phyloP scores from a whole-genome alignment of 2,113 vertebrate genomes.

The Hemichromis elongatus region DNA sequence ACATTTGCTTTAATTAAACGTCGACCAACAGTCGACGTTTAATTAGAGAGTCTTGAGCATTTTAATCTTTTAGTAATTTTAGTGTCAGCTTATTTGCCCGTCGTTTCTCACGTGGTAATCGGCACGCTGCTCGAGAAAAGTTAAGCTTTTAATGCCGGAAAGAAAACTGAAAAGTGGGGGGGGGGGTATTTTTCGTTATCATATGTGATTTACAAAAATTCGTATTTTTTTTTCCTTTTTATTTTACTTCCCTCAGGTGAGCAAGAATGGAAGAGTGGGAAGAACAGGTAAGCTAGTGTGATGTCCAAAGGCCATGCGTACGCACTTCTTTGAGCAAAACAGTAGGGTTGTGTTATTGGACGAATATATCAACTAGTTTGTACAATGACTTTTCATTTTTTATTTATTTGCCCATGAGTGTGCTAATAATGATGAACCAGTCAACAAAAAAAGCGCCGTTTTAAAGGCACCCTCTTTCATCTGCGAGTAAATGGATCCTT shows the following conservation, averaged over 20 bases:
- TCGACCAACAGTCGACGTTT: background rate
- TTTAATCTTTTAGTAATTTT: background rate
- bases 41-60: rapidly evolving
- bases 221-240: background rate
- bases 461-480: no score
- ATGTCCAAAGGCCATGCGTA: rapidly evolving
- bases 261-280: conserved; percentile 47
- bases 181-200: rapidly evolving
- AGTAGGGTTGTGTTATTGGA: no score
- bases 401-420: no score
- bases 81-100: no score
- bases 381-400: no score
- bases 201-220: rapidly evolving
- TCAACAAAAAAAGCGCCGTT: no score
- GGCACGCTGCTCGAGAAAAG: background rate
- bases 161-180: rapidly evolving
- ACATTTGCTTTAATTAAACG: background rate
- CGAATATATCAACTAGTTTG: no score
- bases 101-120: rapidly evolving
- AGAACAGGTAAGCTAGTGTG: conserved; percentile 16
- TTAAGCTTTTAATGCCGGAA: background rate
- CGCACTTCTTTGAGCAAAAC: background rate
- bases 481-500: no score
- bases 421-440: no score
- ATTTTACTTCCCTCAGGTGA: background rate